These are phyloP conservation scores for Apamea epomidion DNA, from an alignment of 2,888 invertebrate species.

Conservation along the genomic window DNA sequence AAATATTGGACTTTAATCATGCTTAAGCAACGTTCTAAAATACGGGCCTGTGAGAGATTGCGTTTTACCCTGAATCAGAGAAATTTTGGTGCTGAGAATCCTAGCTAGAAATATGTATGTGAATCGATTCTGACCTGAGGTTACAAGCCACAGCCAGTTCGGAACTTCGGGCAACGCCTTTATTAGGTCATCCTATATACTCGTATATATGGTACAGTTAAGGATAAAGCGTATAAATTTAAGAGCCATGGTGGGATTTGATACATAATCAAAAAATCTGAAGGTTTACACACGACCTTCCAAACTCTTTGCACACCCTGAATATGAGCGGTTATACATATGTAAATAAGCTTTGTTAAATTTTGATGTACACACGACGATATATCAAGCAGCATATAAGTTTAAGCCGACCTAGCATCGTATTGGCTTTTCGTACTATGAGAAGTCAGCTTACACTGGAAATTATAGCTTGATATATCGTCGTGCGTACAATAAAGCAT, in stretches of 20 bases:
- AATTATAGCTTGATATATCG: too few species aligned
- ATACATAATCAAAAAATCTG: too few species aligned
- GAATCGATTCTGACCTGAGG: slow-evolving; percentile 35
- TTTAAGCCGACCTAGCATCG: too few species aligned
- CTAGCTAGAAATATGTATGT: slow-evolving; percentile 10
- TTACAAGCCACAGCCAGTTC: slow-evolving; percentile 37
- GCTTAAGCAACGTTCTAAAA: not conserved
- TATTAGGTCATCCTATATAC: slow-evolving; percentile 2
- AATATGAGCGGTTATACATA: not conserved
- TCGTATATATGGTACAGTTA: not conserved
- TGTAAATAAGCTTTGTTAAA: not conserved
- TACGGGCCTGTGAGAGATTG: not conserved
- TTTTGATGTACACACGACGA: not conserved
- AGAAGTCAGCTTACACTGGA: too few species aligned
- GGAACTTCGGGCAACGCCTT: slow-evolving; percentile 14
- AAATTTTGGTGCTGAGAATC: slow-evolving; percentile 1
- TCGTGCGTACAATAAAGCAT: not conserved
- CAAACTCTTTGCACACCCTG: not conserved
- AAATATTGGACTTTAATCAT: not conserved
- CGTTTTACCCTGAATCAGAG: not conserved
- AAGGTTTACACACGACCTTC: not conserved
- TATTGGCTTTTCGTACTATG: too few species aligned
- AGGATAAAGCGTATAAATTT: too few species aligned
- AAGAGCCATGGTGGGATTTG: too few species aligned
- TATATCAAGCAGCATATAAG: too few species aligned